Conservation (phyloP, 2,888 invertebrate genomes). For the Bursaphelenchus okinawaensis region DNA sequence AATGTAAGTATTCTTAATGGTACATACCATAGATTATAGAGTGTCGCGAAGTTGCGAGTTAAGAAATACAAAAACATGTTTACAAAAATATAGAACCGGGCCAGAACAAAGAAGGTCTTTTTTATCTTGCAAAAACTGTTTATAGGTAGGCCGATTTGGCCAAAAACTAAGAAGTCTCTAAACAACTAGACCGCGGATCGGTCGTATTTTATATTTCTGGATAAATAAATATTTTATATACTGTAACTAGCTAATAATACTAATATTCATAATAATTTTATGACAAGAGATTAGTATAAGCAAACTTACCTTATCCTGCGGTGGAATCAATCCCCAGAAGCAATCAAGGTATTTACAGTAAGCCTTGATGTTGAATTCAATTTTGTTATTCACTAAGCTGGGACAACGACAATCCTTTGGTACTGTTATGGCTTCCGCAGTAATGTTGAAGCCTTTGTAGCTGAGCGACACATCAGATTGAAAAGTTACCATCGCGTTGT, state of each 20-base stretch:
- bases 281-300: not conserved
- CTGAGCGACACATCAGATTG: slow-evolving; percentile 21
- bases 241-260: no score
- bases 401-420: slow-evolving; percentile 23
- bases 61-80: no score
- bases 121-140: no score
- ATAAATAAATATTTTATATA: no score
- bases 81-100: no score
- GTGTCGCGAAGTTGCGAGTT: not conserved
- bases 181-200: no score
- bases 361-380: slow-evolving; percentile 1
- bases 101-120: no score
- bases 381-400: not conserved
- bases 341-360: slow-evolving; percentile 21
- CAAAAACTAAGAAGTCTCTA: no score
- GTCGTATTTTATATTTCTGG: no score
- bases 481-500: slow-evolving; percentile 7
- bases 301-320: not conserved
- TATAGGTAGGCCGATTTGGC: no score
- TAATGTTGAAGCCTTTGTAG: slow-evolving; percentile 20
- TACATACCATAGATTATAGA: slow-evolving; percentile 1
- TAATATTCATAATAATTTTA: not conserved
- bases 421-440: slow-evolving; percentile 2
- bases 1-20: no score
- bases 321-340: slow-evolving; percentile 21